Percentiles rank a stretch among this genome's conserved stretches.
Conservation (phyloP, 2,888 invertebrate genomes). For the Pterostichus madidus region DNA sequence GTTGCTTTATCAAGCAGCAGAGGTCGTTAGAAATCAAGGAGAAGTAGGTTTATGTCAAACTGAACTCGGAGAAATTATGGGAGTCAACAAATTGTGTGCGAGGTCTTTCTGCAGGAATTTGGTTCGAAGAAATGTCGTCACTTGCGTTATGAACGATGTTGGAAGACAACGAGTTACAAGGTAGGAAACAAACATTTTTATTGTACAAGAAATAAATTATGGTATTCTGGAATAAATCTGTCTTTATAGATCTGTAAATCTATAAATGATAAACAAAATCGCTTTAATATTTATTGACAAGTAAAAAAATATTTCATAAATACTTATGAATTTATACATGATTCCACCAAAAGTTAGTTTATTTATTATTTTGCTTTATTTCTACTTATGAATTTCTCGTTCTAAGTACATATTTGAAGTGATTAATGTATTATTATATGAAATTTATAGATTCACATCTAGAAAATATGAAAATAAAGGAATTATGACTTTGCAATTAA, state of each 20-base stretch:
- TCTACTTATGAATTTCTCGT: too few species aligned
- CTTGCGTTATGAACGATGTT: slow-evolving; percentile 78
- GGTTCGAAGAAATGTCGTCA: slow-evolving; percentile 76
- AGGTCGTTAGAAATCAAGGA: slow-evolving; percentile 77
- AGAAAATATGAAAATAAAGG: slow-evolving; percentile 60
- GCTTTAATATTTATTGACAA: too few species aligned
- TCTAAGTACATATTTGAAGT: too few species aligned
- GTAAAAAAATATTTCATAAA: too few species aligned
- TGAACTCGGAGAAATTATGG: slow-evolving; percentile 75
- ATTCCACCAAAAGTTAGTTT: background rate
- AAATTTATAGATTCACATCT: slow-evolving; percentile 51
- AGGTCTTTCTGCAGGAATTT: slow-evolving; percentile 78
- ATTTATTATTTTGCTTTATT: too few species aligned
- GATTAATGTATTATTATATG: background rate
- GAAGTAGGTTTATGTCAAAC: slow-evolving; percentile 79
- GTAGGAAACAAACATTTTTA: slow-evolving; percentile 50
- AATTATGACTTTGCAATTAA: slow-evolving; percentile 53
- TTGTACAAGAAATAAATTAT: too few species aligned
- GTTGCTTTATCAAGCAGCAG: slow-evolving; percentile 78
- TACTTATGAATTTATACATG: too few species aligned
- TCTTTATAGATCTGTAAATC: too few species aligned
- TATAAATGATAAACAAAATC: too few species aligned
- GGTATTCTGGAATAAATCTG: too few species aligned
- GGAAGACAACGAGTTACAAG: slow-evolving; percentile 79
- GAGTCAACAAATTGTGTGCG: slow-evolving; percentile 77